Evolutionary conservation across 2,888 invertebrate species (phyloP).

Genomic region (Syritta pipiens): DNA sequence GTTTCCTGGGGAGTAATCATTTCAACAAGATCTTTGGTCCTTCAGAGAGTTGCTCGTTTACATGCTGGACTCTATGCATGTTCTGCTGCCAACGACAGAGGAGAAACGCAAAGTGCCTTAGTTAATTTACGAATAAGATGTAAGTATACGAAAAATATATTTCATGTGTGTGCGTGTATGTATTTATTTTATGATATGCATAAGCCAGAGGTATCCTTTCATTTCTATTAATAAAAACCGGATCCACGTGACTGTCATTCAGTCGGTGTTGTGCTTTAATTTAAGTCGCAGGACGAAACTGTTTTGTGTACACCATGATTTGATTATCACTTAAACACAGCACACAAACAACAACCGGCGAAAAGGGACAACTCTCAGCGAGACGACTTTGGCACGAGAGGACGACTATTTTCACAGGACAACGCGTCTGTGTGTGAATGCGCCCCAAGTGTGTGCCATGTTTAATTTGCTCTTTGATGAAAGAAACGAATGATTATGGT

Average conservation of each 20-base stretch:
- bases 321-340: slow-evolving; percentile 34
- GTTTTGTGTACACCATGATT: slow-evolving; percentile 26
- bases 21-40: slow-evolving; percentile 92
- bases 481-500: slow-evolving; percentile 22
- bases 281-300: background rate
- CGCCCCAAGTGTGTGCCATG: background rate
- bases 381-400: background rate
- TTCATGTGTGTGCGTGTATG: background rate
- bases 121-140: slow-evolving; percentile 90
- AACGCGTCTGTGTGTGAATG: background rate
- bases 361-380: slow-evolving; percentile 15
- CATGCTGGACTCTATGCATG: slow-evolving; percentile 93
- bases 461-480: slow-evolving; percentile 30
- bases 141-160: slow-evolving; percentile 81
- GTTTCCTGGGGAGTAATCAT: slow-evolving; percentile 91
- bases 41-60: slow-evolving; percentile 90
- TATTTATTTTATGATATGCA: background rate
- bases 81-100: slow-evolving; percentile 89
- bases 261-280: background rate
- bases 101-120: slow-evolving; percentile 88
- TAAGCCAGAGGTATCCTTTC: slow-evolving; percentile 13
- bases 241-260: slow-evolving; percentile 1
- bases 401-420: background rate
- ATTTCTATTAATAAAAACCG: slow-evolving; percentile 14
- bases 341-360: background rate